These are phyloP conservation scores for Characodon lateralis DNA, from an alignment of 2,797 vertebrate species.

Conservation along the genomic window DNA sequence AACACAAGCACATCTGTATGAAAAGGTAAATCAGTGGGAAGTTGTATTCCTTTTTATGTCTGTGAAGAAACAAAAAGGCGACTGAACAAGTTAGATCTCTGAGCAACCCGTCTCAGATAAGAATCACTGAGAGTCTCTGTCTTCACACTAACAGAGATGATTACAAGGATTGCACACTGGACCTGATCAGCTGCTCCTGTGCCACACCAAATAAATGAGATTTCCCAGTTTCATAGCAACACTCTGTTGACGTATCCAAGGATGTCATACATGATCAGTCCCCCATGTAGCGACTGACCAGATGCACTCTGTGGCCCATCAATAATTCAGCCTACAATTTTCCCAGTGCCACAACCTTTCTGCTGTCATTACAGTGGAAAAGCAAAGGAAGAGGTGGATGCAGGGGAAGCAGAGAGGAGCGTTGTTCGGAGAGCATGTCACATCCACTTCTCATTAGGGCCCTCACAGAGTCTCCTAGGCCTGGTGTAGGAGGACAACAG, in stretches of 20 bases:
- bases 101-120: conserved; percentile 8
- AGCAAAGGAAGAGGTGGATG: conserved; percentile 31
- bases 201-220: conserved; percentile 23
- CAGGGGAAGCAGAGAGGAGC: conserved; percentile 37
- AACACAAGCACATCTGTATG: conserved; percentile 8
- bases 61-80: conserved; percentile 3
- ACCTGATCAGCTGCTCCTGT: conserved; percentile 19
- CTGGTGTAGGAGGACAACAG: conserved; percentile 53
- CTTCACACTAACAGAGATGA: conserved; percentile 29
- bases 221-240: conserved; percentile 44
- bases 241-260: conserved; percentile 35
- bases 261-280: conserved; percentile 43
- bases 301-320: conserved; percentile 51
- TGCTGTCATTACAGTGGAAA: conserved; percentile 36
- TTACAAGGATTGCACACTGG: conserved; percentile 26
- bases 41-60: conserved; percentile 23
- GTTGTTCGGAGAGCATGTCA: conserved; percentile 53
- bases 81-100: conserved; percentile 16
- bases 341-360: conserved; percentile 42
- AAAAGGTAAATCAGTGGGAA: conserved; percentile 24
- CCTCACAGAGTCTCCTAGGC: conserved; percentile 46
- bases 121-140: conserved; percentile 28
- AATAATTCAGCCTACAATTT: conserved; percentile 67
- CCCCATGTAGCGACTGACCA: conserved; percentile 22
- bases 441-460: conserved; percentile 66